Evolutionary conservation across 2,797 vertebrate species (phyloP).

Genomic region (Halcyon badia): DNA sequence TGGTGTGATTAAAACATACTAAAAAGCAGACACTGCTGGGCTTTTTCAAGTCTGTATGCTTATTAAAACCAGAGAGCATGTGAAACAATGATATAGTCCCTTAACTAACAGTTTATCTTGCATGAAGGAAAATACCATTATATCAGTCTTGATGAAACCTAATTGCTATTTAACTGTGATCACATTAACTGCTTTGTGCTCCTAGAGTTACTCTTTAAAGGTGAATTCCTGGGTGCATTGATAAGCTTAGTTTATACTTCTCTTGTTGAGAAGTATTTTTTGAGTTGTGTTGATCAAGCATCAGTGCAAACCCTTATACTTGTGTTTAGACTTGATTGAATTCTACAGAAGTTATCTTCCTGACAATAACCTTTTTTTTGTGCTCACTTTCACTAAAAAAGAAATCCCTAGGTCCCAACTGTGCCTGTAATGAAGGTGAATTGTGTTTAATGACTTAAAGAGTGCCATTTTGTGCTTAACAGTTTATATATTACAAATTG

Average conservation of each 20-base stretch:
- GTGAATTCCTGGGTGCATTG: conserved; percentile 37
- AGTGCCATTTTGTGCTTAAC: conserved; percentile 59
- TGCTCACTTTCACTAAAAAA: neutral
- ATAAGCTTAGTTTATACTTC: neutral
- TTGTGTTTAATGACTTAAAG: conserved; percentile 65
- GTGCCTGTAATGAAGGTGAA: conserved; percentile 73
- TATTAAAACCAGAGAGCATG: conserved; percentile 63
- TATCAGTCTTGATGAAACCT: conserved; percentile 51
- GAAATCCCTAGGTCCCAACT: conserved; percentile 49
- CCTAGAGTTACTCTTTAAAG: conserved; percentile 40
- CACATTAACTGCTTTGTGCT: conserved; percentile 57
- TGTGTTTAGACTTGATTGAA: conserved; percentile 47
- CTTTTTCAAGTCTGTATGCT: conserved; percentile 12
- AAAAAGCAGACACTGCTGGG: neutral
- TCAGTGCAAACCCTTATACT: conserved; percentile 43
- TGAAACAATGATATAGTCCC: conserved; percentile 33
- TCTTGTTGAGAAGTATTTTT: conserved; percentile 34
- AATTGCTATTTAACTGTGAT: conserved; percentile 55
- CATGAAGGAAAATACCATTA: conserved; percentile 61
- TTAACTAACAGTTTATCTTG: conserved; percentile 71
- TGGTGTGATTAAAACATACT: conserved; percentile 5
- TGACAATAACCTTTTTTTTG: conserved; percentile 11
- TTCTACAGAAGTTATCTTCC: conserved; percentile 29
- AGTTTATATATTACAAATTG: conserved; percentile 65
- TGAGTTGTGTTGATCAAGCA: conserved; percentile 31